A percentile compares a stretch with the other conserved stretches of the same genome.
Conservation (phyloP, 1,140 invertebrate genomes). For the Brachionus asplanchnoidis region DNA sequence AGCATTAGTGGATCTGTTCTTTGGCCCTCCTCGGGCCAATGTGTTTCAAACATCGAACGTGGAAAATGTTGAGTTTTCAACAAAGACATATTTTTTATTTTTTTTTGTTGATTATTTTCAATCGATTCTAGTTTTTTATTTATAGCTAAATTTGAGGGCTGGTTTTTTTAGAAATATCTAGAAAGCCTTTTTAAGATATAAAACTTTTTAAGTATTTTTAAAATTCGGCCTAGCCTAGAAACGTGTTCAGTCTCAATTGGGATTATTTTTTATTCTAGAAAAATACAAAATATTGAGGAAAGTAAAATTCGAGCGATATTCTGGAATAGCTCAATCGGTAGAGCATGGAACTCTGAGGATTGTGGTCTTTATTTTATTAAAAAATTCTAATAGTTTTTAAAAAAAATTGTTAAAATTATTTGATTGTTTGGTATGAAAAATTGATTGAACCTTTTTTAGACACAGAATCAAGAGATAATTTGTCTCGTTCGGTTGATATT, state of each 20-base stretch:
- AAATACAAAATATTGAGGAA: neutral
- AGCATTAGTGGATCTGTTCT: neutral
- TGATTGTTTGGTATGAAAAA: neutral
- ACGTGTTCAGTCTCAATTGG: neutral
- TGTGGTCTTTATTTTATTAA: neutral
- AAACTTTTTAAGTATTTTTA: neutral
- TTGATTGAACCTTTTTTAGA: conserved; percentile 9
- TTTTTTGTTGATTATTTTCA: neutral
- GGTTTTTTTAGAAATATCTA: neutral
- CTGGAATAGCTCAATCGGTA: neutral
- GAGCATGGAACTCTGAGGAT: too few species aligned
- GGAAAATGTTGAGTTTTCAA: conserved; percentile 14
- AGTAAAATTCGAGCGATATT: neutral
- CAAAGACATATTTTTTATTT: neutral
- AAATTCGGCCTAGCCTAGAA: neutral
- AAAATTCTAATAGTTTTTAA: neutral
- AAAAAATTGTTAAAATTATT: neutral
- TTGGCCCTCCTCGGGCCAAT: conserved; percentile 20
- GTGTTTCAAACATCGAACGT: conserved; percentile 31
- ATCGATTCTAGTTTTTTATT: neutral
- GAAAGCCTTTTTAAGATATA: neutral
- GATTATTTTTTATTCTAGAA: neutral
- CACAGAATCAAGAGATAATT: neutral
- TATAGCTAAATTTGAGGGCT: neutral
- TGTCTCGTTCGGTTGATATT: conserved; percentile 6